Evolutionary conservation across 2,113 vertebrate genomes (phyloP).

Genomic region (Anoplopoma fimbria): DNA sequence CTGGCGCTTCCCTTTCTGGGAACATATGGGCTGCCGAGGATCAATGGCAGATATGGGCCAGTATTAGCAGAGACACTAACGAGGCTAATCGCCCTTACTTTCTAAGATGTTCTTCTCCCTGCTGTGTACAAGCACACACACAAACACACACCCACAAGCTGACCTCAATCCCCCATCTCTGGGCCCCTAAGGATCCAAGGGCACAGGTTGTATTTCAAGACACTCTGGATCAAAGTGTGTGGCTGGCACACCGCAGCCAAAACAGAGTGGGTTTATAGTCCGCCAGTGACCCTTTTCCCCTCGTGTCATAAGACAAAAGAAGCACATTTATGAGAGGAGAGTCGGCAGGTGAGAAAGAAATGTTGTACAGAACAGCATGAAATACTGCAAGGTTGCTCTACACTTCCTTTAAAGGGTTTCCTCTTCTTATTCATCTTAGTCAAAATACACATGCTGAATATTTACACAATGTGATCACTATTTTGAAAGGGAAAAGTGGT

Average conservation of each 20-base stretch:
- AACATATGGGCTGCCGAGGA: conserved; percentile 72
- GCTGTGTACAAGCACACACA: conserved; percentile 1
- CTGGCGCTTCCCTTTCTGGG: conserved; percentile 44
- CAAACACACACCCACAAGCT: conserved; percentile 15
- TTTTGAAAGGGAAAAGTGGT: conserved; percentile 2
- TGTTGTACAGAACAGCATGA: not conserved
- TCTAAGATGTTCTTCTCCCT: conserved; percentile 70
- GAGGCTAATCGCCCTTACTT: conserved; percentile 72
- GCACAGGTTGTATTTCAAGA: conserved; percentile 37
- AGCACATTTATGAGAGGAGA: conserved; percentile 12
- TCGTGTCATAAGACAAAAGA: conserved; percentile 23
- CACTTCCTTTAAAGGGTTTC: conserved; percentile 1
- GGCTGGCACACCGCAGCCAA: conserved; percentile 7
- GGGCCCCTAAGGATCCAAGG: conserved; percentile 47
- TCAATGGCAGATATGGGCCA: conserved; percentile 74
- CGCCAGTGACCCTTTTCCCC: not conserved
- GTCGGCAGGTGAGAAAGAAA: conserved; percentile 12
- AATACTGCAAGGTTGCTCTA: conserved; percentile 14
- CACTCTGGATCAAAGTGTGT: conserved; percentile 15
- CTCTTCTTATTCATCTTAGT: conserved; percentile 2
- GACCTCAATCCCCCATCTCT: conserved; percentile 69
- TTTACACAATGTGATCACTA: conserved; percentile 5
- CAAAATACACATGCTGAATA: conserved; percentile 10
- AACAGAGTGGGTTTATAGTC: not conserved
- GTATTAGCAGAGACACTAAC: conserved; percentile 72